A percentile compares a stretch with the other conserved stretches of the same genome.
Conservation (phyloP, 2,888 invertebrate species). For the Drosophila barbarae region DNA sequence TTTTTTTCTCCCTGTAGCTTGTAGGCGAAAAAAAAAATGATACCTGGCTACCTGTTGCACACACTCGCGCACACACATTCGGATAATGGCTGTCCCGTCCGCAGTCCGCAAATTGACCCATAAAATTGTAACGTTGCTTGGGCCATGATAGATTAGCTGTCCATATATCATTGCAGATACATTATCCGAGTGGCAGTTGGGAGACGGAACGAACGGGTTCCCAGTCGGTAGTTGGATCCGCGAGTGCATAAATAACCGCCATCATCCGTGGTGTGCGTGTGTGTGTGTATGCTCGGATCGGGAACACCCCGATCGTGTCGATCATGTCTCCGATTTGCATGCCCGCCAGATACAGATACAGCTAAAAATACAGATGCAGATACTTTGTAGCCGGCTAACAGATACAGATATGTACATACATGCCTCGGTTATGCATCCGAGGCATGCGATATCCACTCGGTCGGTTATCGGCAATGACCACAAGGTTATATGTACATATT, state of each 20-base stretch:
- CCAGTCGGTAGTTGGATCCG: slow-evolving; percentile 22
- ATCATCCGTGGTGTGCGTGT: neutral
- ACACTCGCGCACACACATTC: slow-evolving; percentile 9
- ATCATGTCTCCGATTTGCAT: slow-evolving; percentile 30
- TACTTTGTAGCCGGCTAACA: slow-evolving; percentile 6
- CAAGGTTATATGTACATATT: slow-evolving; percentile 26
- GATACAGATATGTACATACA: slow-evolving; percentile 16
- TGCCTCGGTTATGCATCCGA: slow-evolving; percentile 17
- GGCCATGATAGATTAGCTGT: slow-evolving; percentile 39
- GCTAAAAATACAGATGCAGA: neutral
- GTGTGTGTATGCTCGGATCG: slow-evolving; percentile 12
- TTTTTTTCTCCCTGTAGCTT: neutral
- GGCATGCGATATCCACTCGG: slow-evolving; percentile 22
- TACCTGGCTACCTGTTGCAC: slow-evolving; percentile 34
- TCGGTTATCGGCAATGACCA: slow-evolving; percentile 18
- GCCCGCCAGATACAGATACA: slow-evolving; percentile 16
- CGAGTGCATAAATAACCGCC: slow-evolving; percentile 32
- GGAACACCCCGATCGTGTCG: slow-evolving; percentile 21
- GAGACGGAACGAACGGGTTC: slow-evolving; percentile 4
- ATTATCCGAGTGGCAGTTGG: slow-evolving; percentile 25
- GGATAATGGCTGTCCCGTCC: slow-evolving; percentile 37
- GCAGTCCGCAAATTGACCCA: slow-evolving; percentile 59
- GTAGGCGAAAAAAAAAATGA: neutral
- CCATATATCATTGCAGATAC: slow-evolving; percentile 43
- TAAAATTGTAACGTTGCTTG: slow-evolving; percentile 42